Evolutionary conservation across 1,140 invertebrate genomes (phyloP), one percentile per base, ranked within the genome.

Genomic region (Anoplophora glabripennis): DNA sequence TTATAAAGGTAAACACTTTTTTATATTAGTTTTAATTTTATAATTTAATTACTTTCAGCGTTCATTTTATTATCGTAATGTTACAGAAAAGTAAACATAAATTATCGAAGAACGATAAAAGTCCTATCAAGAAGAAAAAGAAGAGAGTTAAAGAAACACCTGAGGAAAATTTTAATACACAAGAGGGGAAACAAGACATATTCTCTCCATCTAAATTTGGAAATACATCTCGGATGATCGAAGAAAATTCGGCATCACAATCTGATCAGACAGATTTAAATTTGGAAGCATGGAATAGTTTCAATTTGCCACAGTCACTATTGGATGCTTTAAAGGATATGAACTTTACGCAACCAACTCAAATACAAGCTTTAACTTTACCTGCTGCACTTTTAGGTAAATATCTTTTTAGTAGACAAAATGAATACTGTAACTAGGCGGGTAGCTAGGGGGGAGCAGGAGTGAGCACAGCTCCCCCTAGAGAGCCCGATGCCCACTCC

Each of bases 351-450:
- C 75, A 81, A 10, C 96, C 96, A 1, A 98, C 94, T 1, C 79
- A 86, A 65, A 98, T 98, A 71, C 86, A 92, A 76, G 75, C 83
- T 21, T 72, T 88, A 42, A 84, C 86, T 7, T 78, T 98, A 34
- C 89, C 93, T 17, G 82, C 92, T 55, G 93, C 95, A 33, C 90
- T 98, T 68, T 81, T 89, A 69, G 93, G 84, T 79, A 81, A 77
- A 36, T 15, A 28, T 38, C 3, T 53, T 38, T 52, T 7, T n/a
- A n/a, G n/a, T n/a, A n/a, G n/a, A n/a, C n/a, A n/a, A n/a, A n/a
- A n/a, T n/a, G n/a, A n/a, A n/a, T n/a, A n/a, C n/a, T n/a, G n/a
- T n/a, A n/a, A n/a, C n/a, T n/a, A n/a, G n/a, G n/a, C n/a, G n/a
- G n/a, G n/a, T n/a, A n/a, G n/a, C n/a, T n/a, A n/a, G n/a, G n/a